phyloP scores from a whole-genome alignment of 2,113 vertebrate genomes.

The Tympanuchus pallidicinctus region DNA sequence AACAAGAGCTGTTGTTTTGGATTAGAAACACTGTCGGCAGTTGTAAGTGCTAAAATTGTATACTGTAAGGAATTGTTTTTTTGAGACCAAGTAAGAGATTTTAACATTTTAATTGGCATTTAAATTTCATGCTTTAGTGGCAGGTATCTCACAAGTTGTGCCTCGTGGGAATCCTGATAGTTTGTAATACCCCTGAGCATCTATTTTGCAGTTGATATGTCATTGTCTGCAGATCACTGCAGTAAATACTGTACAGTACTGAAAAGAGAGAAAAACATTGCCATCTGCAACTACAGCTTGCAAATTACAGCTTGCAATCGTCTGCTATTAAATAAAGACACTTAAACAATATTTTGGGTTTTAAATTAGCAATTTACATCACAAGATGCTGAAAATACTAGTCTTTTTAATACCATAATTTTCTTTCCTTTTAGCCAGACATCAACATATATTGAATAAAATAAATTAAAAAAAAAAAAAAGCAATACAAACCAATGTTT shows the following conservation, averaged over 20 bases:
- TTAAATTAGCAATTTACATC: conserved; percentile 86
- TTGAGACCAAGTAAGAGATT: neutral
- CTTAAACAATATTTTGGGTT: conserved; percentile 86
- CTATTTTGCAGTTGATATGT: conserved; percentile 74
- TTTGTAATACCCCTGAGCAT: conserved; percentile 53
- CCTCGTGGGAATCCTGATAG: conserved; percentile 29
- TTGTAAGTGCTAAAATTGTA: neutral
- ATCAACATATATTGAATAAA: conserved; percentile 73
- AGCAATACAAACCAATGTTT: conserved; percentile 74
- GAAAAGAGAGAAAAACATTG: conserved; percentile 82
- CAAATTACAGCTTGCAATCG: conserved; percentile 85
- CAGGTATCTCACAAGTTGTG: conserved; percentile 15
- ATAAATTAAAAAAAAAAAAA: conserved; percentile 34
- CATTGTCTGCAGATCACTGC: conserved; percentile 76
- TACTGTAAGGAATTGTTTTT: neutral
- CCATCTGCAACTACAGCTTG: conserved; percentile 86
- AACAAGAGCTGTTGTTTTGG: conserved; percentile 39
- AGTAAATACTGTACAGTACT: conserved; percentile 77
- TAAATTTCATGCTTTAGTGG: conserved; percentile 15
- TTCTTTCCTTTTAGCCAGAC: conserved; percentile 78
- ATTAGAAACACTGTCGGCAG: neutral
- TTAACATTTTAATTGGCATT: conserved; percentile 31
- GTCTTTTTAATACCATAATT: conserved; percentile 81
- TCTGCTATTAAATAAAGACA: conserved; percentile 85
- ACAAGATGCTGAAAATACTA: conserved; percentile 81